These are phyloP conservation scores for Drosophila mimetica DNA, from an alignment of 2,888 invertebrate species.

Conservation along the genomic window DNA sequence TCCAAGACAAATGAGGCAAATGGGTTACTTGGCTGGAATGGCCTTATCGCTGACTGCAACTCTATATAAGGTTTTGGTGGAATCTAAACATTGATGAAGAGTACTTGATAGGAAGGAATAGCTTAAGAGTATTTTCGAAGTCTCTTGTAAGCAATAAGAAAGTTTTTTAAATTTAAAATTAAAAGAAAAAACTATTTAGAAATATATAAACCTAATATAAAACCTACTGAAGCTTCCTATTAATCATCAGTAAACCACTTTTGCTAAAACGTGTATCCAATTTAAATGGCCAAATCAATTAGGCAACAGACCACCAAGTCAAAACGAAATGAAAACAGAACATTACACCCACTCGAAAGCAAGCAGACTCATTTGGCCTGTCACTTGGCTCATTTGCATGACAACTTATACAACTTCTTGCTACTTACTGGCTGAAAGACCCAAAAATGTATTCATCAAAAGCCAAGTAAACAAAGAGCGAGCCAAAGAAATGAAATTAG, in stretches of 20 bases:
- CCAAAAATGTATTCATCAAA: constrained; percentile 59
- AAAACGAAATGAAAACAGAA: constrained; percentile 13
- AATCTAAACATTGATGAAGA: constrained; percentile 23
- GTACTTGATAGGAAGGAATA: constrained; percentile 16
- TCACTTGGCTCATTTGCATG: constrained; percentile 47
- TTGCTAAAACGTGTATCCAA: neutral
- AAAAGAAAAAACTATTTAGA: too few relatives aligned
- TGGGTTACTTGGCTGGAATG: constrained; percentile 61
- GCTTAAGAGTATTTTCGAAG: neutral
- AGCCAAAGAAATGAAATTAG: constrained; percentile 44
- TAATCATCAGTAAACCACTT: neutral
- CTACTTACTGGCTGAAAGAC: constrained; percentile 64
- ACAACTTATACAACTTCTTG: constrained; percentile 39
- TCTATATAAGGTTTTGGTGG: constrained; percentile 11
- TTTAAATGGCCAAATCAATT: constrained; percentile 27
- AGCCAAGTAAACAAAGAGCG: constrained; percentile 23
- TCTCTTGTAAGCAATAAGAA: too few relatives aligned
- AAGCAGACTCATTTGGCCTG: constrained; percentile 21
- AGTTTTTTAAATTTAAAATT: too few relatives aligned
- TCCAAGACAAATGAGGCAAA: constrained; percentile 57
- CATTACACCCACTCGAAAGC: constrained; percentile 33
- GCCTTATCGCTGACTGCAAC: constrained; percentile 18
- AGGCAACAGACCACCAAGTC: constrained; percentile 11
- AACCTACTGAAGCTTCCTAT: neutral
- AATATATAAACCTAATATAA: too few relatives aligned